A percentile compares a stretch with the other conserved stretches of the same genome.
phyloP scores from a whole-genome alignment of 2,797 vertebrate species.

The Anguilla marmorata region DNA sequence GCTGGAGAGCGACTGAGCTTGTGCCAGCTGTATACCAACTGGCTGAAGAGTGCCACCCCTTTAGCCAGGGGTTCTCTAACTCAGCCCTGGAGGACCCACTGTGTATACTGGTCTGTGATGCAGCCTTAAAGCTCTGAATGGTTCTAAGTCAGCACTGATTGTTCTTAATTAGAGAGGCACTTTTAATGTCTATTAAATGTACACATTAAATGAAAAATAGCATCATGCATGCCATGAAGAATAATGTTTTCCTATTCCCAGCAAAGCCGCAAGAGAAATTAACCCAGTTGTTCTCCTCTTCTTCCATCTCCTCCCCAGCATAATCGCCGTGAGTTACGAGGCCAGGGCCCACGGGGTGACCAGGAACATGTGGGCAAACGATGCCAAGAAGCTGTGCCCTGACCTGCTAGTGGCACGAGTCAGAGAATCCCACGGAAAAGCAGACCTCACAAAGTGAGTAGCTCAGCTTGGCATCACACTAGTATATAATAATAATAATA shows the following conservation, averaged over 20 bases:
- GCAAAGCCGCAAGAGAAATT: neutral
- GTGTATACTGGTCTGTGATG: neutral
- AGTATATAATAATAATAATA: neutral
- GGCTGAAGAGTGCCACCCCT: neutral
- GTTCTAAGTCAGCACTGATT: neutral
- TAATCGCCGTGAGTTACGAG: conserved; percentile 94
- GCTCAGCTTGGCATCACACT: neutral
- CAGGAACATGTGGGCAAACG: conserved; percentile 88
- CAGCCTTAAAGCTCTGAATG: neutral
- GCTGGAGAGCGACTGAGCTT: neutral
- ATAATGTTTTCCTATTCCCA: too few relatives aligned
- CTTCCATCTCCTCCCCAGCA: conserved; percentile 60
- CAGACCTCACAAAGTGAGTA: conserved; percentile 84
- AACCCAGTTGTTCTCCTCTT: neutral
- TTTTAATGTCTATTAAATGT: too few relatives aligned
- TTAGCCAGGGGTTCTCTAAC: neutral
- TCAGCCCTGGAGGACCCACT: neutral
- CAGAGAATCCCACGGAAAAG: conserved; percentile 86
- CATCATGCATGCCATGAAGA: too few relatives aligned
- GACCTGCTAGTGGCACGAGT: conserved; percentile 86
- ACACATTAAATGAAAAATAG: too few relatives aligned
- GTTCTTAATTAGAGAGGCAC: too few relatives aligned
- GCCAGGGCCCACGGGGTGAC: conserved; percentile 87
- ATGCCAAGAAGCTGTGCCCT: conserved; percentile 87
- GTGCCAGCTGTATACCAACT: neutral